Evolutionary conservation across 2,888 invertebrate genomes (phyloP).

Genomic region (Ophion obscuratus): DNA sequence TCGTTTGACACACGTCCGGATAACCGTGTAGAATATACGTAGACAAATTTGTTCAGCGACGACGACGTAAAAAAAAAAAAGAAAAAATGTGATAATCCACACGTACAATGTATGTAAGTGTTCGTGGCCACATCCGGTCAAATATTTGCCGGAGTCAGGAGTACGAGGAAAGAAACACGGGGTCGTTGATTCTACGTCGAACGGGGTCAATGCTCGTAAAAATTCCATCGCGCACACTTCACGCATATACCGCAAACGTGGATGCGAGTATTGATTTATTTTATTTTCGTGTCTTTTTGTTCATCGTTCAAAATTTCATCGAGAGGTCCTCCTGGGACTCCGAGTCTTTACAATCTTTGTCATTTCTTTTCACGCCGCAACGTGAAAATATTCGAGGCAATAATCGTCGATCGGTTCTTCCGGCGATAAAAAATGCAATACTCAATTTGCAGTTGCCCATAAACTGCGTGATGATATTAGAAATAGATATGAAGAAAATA

Average conservation of each 20-base stretch:
- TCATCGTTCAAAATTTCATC: too few species aligned
- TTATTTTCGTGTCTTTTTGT: too few species aligned
- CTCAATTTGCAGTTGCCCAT: too few species aligned
- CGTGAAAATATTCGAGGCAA: too few species aligned
- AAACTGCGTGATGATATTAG: too few species aligned
- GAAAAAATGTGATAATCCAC: slow-evolving; percentile 52
- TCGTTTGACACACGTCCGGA: slow-evolving; percentile 57
- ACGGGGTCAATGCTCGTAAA: slow-evolving; percentile 27
- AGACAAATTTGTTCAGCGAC: slow-evolving; percentile 57
- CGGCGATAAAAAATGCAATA: too few species aligned
- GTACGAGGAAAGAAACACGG: slow-evolving; percentile 27
- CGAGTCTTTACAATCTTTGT: too few species aligned
- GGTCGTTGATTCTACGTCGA: slow-evolving; percentile 63
- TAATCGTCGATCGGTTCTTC: too few species aligned
- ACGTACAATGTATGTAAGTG: slow-evolving; percentile 20
- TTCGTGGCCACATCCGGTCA: slow-evolving; percentile 44
- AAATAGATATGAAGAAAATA: too few species aligned
- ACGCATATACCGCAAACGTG: neutral
- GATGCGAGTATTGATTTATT: slow-evolving; percentile 1
- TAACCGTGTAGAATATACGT: slow-evolving; percentile 33
- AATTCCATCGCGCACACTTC: slow-evolving; percentile 7
- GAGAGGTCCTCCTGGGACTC: too few species aligned
- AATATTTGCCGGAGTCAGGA: slow-evolving; percentile 43
- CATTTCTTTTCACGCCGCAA: too few species aligned
- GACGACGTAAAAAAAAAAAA: slow-evolving; percentile 3